A percentile compares a stretch with the other conserved stretches of the same genome.
Conservation (phyloP, 2,888 invertebrate genomes). For the Malthinus seriepunctatus region DNA sequence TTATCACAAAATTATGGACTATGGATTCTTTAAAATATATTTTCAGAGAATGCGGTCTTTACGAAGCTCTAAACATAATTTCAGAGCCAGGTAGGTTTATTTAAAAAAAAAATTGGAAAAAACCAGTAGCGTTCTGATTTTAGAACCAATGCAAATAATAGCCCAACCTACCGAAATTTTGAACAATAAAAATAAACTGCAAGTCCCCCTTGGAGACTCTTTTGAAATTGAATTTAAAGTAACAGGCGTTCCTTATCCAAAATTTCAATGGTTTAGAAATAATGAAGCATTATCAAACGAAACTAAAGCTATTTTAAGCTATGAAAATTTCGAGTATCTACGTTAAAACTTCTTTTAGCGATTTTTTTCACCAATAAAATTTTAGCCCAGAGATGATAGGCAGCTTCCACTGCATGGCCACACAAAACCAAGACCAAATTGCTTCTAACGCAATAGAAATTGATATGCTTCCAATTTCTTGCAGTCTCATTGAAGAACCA, state of each 20-base stretch:
- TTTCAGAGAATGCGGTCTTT: constrained; percentile 29
- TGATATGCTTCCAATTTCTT: constrained; percentile 30
- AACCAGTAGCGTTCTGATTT: background rate
- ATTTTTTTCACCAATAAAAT: background rate
- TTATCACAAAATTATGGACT: constrained; percentile 28
- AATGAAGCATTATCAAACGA: constrained; percentile 16
- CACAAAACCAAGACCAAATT: constrained; percentile 23
- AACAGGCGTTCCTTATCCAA: constrained; percentile 24
- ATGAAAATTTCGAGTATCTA: constrained; percentile 8
- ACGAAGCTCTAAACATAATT: constrained; percentile 33
- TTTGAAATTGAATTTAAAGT: constrained; percentile 23
- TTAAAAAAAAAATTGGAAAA: background rate
- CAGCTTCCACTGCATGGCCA: constrained; percentile 35
- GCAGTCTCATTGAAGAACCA: constrained; percentile 31
- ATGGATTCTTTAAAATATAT: constrained; percentile 28
- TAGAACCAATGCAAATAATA: constrained; percentile 15
- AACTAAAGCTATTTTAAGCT: constrained; percentile 11
- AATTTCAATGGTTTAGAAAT: constrained; percentile 27
- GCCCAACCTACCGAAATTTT: constrained; percentile 16
- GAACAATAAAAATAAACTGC: constrained; percentile 5
- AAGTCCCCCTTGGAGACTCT: background rate
- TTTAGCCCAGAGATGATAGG: constrained; percentile 32
- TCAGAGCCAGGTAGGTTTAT: constrained; percentile 26
- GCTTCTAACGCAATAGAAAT: constrained; percentile 26
- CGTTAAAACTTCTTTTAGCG: background rate